Evolutionary conservation across 2,797 vertebrate genomes (phyloP).

Genomic region (Diglossa cyanea): DNA sequence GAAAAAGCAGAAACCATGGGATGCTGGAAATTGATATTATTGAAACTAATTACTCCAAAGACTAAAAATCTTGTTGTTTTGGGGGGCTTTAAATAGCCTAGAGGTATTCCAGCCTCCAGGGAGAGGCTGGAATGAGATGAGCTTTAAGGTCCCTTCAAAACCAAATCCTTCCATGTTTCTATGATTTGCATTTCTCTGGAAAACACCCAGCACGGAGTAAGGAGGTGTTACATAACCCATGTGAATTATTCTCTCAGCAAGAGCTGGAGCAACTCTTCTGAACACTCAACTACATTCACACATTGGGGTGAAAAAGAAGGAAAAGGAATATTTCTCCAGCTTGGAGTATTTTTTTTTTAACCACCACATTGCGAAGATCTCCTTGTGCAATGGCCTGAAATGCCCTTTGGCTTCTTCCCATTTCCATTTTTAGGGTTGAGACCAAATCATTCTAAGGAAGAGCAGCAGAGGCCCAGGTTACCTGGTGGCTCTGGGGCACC

Average conservation of each 20-base stretch:
- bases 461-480: neutral
- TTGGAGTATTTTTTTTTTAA: neutral
- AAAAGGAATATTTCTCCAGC: neutral
- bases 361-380: neutral
- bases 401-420: neutral
- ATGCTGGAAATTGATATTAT: fast-evolving
- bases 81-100: neutral
- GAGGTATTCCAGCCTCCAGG: neutral
- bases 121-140: neutral
- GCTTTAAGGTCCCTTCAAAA: neutral
- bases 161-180: neutral
- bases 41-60: neutral
- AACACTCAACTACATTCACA: neutral
- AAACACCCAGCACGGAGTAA: neutral
- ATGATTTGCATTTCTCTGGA: neutral
- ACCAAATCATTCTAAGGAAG: neutral
- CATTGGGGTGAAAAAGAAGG: fast-evolving
- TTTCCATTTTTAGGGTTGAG: neutral
- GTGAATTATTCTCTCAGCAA: neutral
- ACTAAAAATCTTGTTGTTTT: neutral
- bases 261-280: neutral
- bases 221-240: neutral
- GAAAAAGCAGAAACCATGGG: neutral
- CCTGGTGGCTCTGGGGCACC: neutral
- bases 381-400: neutral